phyloP scores from a whole-genome alignment of 1,140 invertebrate species.

The Drosophila punjabiensis region DNA sequence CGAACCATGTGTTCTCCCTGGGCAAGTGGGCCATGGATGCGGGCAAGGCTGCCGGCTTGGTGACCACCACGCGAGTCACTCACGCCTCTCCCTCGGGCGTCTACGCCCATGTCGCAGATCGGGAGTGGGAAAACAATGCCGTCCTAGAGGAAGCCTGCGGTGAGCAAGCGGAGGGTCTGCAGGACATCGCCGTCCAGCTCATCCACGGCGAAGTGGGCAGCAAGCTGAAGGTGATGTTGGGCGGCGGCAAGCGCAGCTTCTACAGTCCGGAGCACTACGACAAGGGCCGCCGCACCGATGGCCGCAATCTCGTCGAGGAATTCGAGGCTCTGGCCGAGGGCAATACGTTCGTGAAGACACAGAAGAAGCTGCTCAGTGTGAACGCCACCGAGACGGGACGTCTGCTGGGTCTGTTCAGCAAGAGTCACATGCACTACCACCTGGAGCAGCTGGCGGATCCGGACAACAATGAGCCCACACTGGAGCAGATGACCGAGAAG shows the following conservation, averaged over 20 bases:
- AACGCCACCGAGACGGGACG: slow-evolving; percentile 81
- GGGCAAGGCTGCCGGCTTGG: slow-evolving; percentile 91
- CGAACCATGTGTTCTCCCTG: slow-evolving; percentile 89
- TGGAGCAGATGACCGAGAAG: slow-evolving; percentile 93
- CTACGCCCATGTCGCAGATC: slow-evolving; percentile 91
- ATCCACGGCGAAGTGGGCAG: slow-evolving; percentile 89
- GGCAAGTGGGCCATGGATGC: slow-evolving; percentile 90
- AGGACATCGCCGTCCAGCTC: slow-evolving; percentile 91
- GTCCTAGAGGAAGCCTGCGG: slow-evolving; percentile 85
- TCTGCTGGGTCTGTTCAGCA: slow-evolving; percentile 86
- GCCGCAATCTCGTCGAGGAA: slow-evolving; percentile 90
- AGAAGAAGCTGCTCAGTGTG: slow-evolving; percentile 85
- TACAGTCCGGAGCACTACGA: slow-evolving; percentile 88
- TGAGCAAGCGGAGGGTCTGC: slow-evolving; percentile 85
- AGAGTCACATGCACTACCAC: slow-evolving; percentile 86
- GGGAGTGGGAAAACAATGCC: slow-evolving; percentile 92
- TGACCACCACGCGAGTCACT: slow-evolving; percentile 92
- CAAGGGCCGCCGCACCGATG: slow-evolving; percentile 88
- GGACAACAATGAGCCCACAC: slow-evolving; percentile 87
- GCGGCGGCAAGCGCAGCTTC: slow-evolving; percentile 91
- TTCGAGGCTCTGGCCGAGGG: slow-evolving; percentile 83
- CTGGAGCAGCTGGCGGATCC: slow-evolving; percentile 87
- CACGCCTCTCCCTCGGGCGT: slow-evolving; percentile 91
- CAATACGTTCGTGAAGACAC: slow-evolving; percentile 89
- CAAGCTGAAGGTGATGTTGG: slow-evolving; percentile 89